A percentile compares a stretch with the other conserved stretches of the same genome.
These are phyloP conservation scores for Muntiacus reevesi DNA, from an alignment of 2,113 vertebrate species.

Conservation along the genomic window DNA sequence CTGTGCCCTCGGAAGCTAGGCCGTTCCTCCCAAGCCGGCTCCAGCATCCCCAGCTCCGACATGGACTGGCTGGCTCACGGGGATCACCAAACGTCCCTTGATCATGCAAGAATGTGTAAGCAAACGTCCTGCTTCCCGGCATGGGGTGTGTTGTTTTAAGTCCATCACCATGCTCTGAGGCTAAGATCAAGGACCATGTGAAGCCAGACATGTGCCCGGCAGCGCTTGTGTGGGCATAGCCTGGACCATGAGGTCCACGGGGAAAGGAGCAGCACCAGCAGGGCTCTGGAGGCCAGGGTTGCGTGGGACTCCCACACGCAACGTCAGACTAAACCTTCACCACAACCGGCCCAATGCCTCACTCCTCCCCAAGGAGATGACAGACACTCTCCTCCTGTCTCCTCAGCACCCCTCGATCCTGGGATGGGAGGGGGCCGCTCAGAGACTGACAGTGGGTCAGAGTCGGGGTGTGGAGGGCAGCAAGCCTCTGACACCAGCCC, in stretches of 20 bases:
- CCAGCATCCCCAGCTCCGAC: not conserved
- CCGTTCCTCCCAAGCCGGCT: fast-evolving
- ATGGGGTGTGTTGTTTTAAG: not conserved
- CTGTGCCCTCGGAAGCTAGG: not conserved
- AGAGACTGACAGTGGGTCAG: not conserved
- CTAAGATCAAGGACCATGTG: not conserved
- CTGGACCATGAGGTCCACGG: fast-evolving
- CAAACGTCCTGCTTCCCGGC: not conserved
- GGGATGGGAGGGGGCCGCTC: not conserved
- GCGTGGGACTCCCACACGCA: not conserved
- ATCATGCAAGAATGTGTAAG: not conserved
- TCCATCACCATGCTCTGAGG: not conserved
- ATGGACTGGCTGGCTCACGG: not conserved
- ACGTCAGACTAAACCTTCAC: not conserved
- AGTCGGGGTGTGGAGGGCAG: not conserved
- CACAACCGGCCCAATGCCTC: fast-evolving
- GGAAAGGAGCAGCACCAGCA: not conserved
- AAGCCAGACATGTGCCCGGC: not conserved
- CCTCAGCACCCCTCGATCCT: not conserved
- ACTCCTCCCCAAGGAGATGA: not conserved
- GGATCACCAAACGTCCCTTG: not conserved
- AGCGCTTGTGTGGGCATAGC: fast-evolving
- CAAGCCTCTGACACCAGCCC: not conserved
- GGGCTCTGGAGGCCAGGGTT: not conserved
- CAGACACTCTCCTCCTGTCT: not conserved